These are phyloP conservation scores for Microcebus griseorufus DNA, from an alignment of 2,113 vertebrate genomes.

Conservation along the genomic window DNA sequence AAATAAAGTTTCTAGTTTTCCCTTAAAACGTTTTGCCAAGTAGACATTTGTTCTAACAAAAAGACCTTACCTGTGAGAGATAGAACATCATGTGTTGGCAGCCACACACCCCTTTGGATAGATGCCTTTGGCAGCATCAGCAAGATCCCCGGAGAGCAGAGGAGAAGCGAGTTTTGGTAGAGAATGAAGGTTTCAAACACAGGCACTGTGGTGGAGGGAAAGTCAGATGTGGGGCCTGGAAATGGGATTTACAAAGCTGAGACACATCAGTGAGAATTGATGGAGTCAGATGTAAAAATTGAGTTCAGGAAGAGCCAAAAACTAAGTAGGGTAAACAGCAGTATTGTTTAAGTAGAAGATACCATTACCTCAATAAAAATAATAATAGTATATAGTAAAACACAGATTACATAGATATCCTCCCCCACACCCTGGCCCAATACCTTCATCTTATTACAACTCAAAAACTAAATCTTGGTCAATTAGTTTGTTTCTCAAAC, in stretches of 20 bases:
- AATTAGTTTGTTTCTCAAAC: not conserved
- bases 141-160: not conserved
- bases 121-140: not conserved
- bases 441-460: not conserved
- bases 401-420: not conserved
- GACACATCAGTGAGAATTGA: not conserved
- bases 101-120: not conserved
- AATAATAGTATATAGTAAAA: not conserved
- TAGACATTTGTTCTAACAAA: not conserved
- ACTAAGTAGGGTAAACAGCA: not conserved
- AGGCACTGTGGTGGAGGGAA: not conserved
- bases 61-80: not conserved
- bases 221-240: not conserved
- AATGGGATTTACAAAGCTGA: not conserved
- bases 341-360: not conserved
- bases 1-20: not conserved
- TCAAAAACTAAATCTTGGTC: not conserved
- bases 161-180: not conserved
- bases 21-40: slow-evolving; percentile 11
- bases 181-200: not conserved
- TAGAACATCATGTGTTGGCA: not conserved
- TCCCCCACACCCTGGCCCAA: accelerated
- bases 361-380: not conserved
- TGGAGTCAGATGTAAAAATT: not conserved
- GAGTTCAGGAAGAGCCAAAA: not conserved